Percentiles rank a stretch among this genome's conserved stretches.
These are phyloP conservation scores for Vesta saturnalis DNA, from an alignment of 2,888 invertebrate species.

Conservation along the genomic window DNA sequence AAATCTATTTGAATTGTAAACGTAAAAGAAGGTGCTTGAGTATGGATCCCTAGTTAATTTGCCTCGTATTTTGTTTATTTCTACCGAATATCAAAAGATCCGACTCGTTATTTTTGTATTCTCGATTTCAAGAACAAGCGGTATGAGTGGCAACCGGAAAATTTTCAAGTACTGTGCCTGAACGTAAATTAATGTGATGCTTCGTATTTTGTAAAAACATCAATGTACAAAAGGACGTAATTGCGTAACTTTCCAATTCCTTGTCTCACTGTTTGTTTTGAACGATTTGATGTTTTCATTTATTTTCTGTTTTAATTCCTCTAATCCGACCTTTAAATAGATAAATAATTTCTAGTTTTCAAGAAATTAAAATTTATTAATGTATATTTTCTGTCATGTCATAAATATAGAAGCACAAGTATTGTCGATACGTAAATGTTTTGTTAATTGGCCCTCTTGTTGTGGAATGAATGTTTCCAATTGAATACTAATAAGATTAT, in stretches of 20 bases:
- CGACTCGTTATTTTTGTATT: not conserved
- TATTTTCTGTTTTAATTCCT: no score
- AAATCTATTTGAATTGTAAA: slow-evolving; percentile 7
- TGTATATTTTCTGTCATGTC: no score
- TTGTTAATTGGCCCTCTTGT: no score
- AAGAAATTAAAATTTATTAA: no score
- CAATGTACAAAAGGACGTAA: no score
- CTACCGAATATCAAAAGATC: not conserved
- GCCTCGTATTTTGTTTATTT: not conserved
- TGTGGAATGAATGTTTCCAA: no score
- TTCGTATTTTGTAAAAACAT: not conserved
- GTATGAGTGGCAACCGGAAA: not conserved
- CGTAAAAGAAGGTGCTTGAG: not conserved
- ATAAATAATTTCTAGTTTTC: no score
- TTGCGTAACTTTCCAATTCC: not conserved
- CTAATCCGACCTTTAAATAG: no score
- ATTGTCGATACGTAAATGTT: no score
- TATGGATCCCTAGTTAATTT: slow-evolving; percentile 1
- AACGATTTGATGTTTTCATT: no score
- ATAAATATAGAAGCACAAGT: no score
- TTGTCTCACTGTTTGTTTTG: not conserved
- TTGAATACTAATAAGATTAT: no score
- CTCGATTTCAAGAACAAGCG: not conserved
- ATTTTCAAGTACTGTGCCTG: not conserved
- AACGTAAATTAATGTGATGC: not conserved